Conservation (phyloP, 2,113 vertebrate genomes). For the Archilochus colubris region DNA sequence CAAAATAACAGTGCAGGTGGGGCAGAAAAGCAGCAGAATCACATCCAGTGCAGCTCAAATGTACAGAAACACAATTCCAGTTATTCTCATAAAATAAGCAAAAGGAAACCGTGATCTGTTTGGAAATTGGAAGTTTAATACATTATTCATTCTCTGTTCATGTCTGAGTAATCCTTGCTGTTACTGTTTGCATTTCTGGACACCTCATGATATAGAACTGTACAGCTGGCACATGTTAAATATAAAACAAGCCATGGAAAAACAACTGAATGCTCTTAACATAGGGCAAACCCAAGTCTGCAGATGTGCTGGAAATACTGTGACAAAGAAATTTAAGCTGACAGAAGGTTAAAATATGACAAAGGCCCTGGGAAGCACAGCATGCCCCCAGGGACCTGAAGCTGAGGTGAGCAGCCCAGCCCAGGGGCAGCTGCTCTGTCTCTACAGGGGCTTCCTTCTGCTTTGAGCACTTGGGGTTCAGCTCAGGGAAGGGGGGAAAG, state of each 20-base stretch:
- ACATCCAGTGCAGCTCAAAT: neutral
- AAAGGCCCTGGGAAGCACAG: neutral
- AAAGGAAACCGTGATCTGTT: neutral
- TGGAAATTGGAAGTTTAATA: neutral
- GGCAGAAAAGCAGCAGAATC: neutral
- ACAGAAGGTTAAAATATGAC: neutral
- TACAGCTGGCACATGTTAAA: neutral
- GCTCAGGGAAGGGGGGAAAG: neutral
- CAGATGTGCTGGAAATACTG: neutral
- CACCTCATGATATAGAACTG: neutral
- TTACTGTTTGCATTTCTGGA: neutral
- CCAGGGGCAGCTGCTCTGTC: neutral
- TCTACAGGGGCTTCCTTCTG: accelerated
- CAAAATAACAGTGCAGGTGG: neutral
- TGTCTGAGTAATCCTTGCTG: neutral
- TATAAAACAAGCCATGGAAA: neutral
- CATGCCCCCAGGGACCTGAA: neutral
- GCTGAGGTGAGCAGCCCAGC: accelerated
- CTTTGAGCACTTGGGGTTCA: accelerated
- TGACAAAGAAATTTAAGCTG: neutral
- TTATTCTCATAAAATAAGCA: neutral
- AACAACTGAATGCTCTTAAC: accelerated
- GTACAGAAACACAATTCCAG: neutral
- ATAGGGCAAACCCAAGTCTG: neutral
- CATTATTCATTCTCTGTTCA: neutral